Base-by-base conservation (phyloP, 2,888 invertebrate species). In the Merodon equestris region DNA sequence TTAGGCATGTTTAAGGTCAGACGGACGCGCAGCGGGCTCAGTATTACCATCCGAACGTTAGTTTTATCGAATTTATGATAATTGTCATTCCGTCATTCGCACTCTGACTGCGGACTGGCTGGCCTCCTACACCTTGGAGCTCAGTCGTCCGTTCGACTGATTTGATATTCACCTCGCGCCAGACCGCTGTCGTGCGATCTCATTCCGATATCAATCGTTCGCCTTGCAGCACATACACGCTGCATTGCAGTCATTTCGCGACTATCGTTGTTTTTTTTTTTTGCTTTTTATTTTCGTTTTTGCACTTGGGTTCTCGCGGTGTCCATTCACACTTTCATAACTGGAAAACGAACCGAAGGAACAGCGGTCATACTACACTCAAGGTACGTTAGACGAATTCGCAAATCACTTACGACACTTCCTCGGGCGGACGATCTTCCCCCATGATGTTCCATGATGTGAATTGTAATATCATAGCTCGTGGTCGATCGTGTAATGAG, bases 21-120 rank as follows among this genome's bases (percentile, higher is more conserved):
- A 27, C 27, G 27, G 27, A 27, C 27, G 27, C 7, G 7, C 27
- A 27, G 27, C 27, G 27, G 7, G 27, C 38, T 14, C 44, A 53
- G 60, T 66, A 72, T 72, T 67, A 77, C 48, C 72, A 44, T 56
- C 51, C 57, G 61, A 72, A 53, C 36, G 72, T 72, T 57, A 68
- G 54, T 73, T 77, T 77, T 68, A 77, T 77, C 77, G 67, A 68
- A 77, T 73, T 77, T 73, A 77, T 68, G 77, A 77, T 77, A 77
- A 77, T 77, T 77, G 42, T 73, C 73, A 72, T 66, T 71, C 64
- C 64, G 66, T 72, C 76, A 77, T 67, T 73, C 73, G 61, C 72
- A 77, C 77, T 72, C 51, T 51, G 17, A 13, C 19, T 47, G 36
- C 10, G 5, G n/a, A 14, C 47, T 60, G 51, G 27, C 61, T 73